These are phyloP conservation scores for Psix sp. DNA, from an alignment of 1,140 invertebrate genomes.

Conservation along the genomic window DNA sequence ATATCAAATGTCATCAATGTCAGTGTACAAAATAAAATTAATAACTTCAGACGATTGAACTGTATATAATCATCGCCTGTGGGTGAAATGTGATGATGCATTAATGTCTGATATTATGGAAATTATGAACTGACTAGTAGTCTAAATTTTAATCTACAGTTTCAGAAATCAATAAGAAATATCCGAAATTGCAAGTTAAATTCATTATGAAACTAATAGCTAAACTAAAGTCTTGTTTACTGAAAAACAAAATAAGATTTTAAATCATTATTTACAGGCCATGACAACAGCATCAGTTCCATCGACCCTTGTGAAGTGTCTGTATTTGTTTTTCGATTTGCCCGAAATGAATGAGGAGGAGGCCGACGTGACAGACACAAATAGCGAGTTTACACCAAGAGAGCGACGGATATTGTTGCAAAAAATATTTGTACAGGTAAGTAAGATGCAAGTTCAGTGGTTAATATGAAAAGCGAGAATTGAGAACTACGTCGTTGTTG, in stretches of 20 bases:
- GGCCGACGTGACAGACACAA: slow-evolving; percentile 83
- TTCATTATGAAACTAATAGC: no score
- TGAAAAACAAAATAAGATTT: no score
- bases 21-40: no score
- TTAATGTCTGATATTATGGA: slow-evolving; percentile 17
- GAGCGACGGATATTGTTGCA: slow-evolving; percentile 95
- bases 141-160: no score
- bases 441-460: slow-evolving; percentile 66
- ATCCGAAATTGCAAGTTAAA: no score
- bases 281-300: slow-evolving; percentile 97
- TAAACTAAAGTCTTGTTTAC: not conserved
- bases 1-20: no score
- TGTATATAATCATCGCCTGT: no score
- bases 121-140: no score
- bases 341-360: slow-evolving; percentile 91
- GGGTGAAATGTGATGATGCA: slow-evolving; percentile 23
- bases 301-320: slow-evolving; percentile 98
- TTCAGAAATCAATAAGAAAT: no score
- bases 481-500: no score
- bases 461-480: not conserved
- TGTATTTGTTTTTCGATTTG: slow-evolving; percentile 99
- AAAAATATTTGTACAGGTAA: slow-evolving; percentile 98
- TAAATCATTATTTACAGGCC: slow-evolving; percentile 80
- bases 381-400: slow-evolving; percentile 91
- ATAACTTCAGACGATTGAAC: no score